Evolutionary conservation across 2,113 vertebrate species (phyloP), one percentile per base, ranked within the genome.

Genomic region (Nematolebias whitei): DNA sequence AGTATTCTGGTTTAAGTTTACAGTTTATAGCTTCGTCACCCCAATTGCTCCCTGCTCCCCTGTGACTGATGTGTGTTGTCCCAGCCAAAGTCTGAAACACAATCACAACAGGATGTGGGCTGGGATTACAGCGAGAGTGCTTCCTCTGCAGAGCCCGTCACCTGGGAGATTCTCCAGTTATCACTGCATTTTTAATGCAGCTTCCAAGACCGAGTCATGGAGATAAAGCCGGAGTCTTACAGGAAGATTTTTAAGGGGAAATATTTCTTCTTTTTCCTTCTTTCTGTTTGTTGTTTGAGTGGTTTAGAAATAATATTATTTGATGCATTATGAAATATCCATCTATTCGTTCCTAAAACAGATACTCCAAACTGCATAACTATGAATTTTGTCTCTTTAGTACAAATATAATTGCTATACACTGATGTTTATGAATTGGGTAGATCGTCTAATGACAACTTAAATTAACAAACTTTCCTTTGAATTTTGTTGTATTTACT

Each of bases 31-130:
- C 50, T 43, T 56, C 53, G 39, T 78, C 64, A 62, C 63, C 86
- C 65, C 71, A 39, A 22, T 61, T 54, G 35, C 66, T 70, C 68
- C 68, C 57, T 49, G 29, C 52, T 76, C 58, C 58, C 64, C 19
- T 16, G 67, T 59, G 80, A 20, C 65, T 72, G 49, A 19, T 79
- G 60, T 70, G 62, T 84, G 84, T 84, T 79, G 85, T 89, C 76
- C 70, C 74, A 73, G 76, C 86, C 82, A 86, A 77, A 75, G 78
- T 75, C 85, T 89, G 86, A 85, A 89, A 87, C 79, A 81, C 76
- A 85, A 90, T 85, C 86, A 89, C 83, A 88, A 88, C 87, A 88
- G 89, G 86, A 89, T 88, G 83, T 84, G 73, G 81, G 79, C 69
- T 79, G 62, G 80, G 74, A 85, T 76, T 79, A 85, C 82, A 84